A percentile compares a stretch with the other conserved stretches of the same genome.
Evolutionary conservation across 2,113 vertebrate genomes (phyloP).

Genomic region (Casuarius casuarius): DNA sequence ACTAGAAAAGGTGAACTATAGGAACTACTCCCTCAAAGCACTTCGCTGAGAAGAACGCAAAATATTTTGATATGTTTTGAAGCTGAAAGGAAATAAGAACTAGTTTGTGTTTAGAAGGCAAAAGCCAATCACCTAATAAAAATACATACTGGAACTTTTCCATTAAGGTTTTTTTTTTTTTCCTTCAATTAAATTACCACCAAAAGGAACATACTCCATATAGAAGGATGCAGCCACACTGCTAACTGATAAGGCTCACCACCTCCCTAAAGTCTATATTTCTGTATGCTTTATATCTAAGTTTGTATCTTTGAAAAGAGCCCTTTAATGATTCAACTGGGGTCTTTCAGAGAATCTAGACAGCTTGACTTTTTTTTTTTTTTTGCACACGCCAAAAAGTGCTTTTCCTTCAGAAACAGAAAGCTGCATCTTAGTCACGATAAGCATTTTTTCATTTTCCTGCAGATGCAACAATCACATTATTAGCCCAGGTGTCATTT

Average conservation of each 20-base stretch:
- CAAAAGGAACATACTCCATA: no score
- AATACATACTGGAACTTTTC: background rate
- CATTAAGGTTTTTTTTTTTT: no score
- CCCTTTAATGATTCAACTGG: background rate
- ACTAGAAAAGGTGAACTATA: background rate
- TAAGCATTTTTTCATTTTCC: background rate
- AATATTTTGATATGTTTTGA: background rate
- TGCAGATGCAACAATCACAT: background rate
- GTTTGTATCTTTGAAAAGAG: background rate
- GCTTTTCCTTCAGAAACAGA: background rate
- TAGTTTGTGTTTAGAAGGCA: background rate
- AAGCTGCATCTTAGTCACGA: background rate
- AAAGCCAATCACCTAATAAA: background rate
- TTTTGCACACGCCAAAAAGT: background rate
- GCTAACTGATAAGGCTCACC: background rate
- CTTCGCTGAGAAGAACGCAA: background rate
- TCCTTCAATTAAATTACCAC: no score
- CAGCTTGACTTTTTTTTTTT: background rate
- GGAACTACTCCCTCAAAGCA: background rate
- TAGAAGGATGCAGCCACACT: no score
- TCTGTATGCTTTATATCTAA: background rate
- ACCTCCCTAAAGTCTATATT: background rate
- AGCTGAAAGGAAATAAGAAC: background rate
- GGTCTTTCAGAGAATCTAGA: background rate
- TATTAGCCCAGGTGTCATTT: background rate